These are phyloP conservation scores for Zootermopsis nevadensis DNA, from an alignment of 2,888 invertebrate genomes.

Conservation along the genomic window DNA sequence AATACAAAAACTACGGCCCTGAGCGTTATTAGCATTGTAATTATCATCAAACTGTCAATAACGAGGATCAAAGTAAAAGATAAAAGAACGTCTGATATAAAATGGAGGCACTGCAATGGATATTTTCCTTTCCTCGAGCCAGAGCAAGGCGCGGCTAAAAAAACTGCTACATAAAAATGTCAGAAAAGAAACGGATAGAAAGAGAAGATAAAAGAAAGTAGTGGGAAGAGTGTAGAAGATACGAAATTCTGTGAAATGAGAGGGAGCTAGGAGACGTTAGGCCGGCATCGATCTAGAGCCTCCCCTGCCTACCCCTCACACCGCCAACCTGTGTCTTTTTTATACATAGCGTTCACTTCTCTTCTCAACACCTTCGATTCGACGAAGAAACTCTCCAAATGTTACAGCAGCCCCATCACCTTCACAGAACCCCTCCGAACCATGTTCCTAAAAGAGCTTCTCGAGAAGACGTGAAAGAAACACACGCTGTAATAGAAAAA, in stretches of 20 bases:
- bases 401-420: constrained; percentile 37
- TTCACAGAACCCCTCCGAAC: neutral
- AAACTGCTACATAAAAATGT: neutral
- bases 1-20: too few species aligned
- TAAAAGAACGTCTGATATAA: neutral
- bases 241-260: neutral
- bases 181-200: neutral
- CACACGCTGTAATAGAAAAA: constrained; percentile 14
- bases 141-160: neutral
- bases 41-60: neutral
- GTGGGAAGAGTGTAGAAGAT: neutral
- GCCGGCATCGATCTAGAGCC: constrained; percentile 9
- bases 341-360: neutral
- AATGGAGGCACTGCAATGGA: constrained; percentile 6
- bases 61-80: neutral
- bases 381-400: constrained; percentile 38
- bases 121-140: neutral
- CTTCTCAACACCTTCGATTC: constrained; percentile 29
- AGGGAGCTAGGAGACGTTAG: neutral
- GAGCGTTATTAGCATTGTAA: neutral
- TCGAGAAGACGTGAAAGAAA: neutral
- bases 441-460: neutral
- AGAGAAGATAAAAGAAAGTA: neutral
- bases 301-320: neutral
- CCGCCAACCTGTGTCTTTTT: neutral